Conservation (phyloP, 1,140 invertebrate genomes). For the Atta cephalotes region DNA sequence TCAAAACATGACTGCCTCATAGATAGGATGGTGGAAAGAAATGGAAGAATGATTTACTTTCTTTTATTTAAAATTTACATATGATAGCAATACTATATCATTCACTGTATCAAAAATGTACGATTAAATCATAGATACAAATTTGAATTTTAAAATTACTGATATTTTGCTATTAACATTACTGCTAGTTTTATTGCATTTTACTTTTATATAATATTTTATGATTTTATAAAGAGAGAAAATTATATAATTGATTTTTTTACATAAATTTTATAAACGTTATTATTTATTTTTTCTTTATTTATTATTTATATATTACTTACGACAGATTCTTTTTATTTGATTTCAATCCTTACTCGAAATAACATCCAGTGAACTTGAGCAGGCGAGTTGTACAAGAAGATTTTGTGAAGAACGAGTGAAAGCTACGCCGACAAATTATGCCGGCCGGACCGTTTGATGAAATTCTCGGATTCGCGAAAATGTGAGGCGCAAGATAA, state of each 20-base stretch:
- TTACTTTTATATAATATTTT: background rate
- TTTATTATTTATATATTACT: background rate
- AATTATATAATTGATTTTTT: background rate
- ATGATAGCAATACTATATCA: too few species aligned
- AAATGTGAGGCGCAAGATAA: constrained; percentile 58
- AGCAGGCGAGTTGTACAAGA: constrained; percentile 7
- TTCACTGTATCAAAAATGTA: too few species aligned
- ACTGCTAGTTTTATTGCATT: background rate
- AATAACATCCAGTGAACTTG: background rate
- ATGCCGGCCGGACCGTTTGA: constrained; percentile 37
- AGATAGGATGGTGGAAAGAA: too few species aligned
- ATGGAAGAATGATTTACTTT: too few species aligned
- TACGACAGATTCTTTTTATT: background rate
- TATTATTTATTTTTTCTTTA: background rate
- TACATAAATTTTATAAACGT: background rate
- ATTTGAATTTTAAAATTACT: background rate
- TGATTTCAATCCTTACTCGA: background rate
- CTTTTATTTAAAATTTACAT: too few species aligned
- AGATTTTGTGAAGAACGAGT: constrained; percentile 60
- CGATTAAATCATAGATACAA: background rate
- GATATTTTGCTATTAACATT: background rate
- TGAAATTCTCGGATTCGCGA: constrained; percentile 53
- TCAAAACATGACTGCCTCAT: too few species aligned
- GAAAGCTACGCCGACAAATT: constrained; percentile 49
- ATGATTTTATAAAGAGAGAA: background rate